Evolutionary conservation across 2,797 vertebrate species (phyloP), one percentile per base, ranked within the genome.

Genomic region (Melanotaenia nigrans): DNA sequence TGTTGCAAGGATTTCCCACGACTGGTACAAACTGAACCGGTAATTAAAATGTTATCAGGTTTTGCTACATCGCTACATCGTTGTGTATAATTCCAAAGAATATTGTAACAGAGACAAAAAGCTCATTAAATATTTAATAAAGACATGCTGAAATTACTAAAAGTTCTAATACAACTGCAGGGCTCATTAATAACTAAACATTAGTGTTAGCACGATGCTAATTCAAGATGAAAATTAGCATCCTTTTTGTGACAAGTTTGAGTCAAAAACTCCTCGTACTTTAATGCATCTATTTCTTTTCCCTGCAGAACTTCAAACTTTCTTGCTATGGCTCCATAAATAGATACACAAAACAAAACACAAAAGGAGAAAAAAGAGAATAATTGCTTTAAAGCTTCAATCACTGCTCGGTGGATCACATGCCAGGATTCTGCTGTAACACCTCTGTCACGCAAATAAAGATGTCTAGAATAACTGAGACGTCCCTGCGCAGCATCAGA

Each of bases 401-500:
- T 53, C 49, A 25, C 22, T 25, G 49, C 49, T 24, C 11, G n/a
- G 22, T 53, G 51, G 22, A 53, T 53, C 12, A 24, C 13, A 25
- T 12, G 51, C 12, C 51, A 53, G 51, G 51, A 53, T 24, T 25
- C 22, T 24, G 24, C 40, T 12, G 28, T 25, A 13, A 22, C 53
- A 45, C 18, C 5, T 63, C 33, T 24, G 18, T 54, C 22, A 0
- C 32, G 9, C 32, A 76, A 65, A 47, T 55, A 45, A 61, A 76
- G 49, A 38, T 58, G 25, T 40, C 30, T 30, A 60, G 47, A 64
- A 40, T 55, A 35, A 22, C 6, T 12, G 24, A 25, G 28, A 60
- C 11, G 2, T 33, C 57, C 54, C 64, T 38, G 40, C 53, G 40
- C 16, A 45, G 49, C 56, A 60, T 76, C 67, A 68, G 64, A 47